Conservation (phyloP, 2,797 vertebrate species). For the Anableps anableps region DNA sequence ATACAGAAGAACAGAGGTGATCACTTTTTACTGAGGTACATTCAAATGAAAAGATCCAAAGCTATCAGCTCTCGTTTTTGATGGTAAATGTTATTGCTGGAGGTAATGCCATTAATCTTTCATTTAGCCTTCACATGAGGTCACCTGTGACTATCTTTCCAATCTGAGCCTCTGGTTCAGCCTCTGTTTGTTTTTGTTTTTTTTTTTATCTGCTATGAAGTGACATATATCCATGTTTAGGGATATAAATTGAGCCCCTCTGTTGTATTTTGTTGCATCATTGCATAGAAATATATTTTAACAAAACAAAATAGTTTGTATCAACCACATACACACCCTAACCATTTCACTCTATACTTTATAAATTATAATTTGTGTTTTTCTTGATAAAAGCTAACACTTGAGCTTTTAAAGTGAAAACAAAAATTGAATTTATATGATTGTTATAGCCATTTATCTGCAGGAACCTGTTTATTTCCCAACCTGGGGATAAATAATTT, state of each 20-base stretch:
- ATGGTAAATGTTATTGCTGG: background rate
- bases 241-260: background rate
- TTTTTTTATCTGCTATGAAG: background rate
- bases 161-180: background rate
- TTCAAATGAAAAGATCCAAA: background rate
- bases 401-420: background rate
- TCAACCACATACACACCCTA: background rate
- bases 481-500: background rate
- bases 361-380: background rate
- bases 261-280: background rate
- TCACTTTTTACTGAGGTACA: background rate
- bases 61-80: background rate
- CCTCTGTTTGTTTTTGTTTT: background rate
- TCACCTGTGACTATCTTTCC: background rate
- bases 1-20: conserved; percentile 10
- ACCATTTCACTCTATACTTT: background rate
- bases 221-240: background rate
- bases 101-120: no score
- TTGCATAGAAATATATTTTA: background rate
- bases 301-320: background rate
- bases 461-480: background rate
- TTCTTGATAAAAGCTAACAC: background rate
- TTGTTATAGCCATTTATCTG: background rate
- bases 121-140: background rate
- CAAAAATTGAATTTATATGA: background rate